Base-by-base conservation (phyloP, 2,113 vertebrate genomes). In the Hippoglossus stenolepis region DNA sequence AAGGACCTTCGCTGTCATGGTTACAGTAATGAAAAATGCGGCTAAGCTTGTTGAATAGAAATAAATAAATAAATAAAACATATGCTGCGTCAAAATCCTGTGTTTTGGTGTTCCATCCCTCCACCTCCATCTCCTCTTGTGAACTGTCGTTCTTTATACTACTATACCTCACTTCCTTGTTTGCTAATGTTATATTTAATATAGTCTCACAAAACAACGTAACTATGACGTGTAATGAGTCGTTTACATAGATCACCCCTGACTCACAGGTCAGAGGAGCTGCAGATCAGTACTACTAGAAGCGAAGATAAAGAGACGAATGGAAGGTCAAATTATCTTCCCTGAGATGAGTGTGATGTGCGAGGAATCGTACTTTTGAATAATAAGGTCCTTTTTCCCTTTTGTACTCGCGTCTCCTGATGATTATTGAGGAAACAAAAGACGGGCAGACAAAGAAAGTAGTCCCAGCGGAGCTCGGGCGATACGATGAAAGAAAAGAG, bases 381-480 rank as follows among this genome's bases (percentile, higher is more conserved):
- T 75, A 73, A 84, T 23, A 40, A 63, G 75, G 68, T 78, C 59
- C 79, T 62, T 56, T 31, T 23, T 72, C 38, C 5, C 14, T 67
- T 90, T 84, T 85, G 56, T 81, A 6, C 59, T 79, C 67, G 3
- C 18, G 45, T 75, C 54, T 79, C 47, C 4, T 70, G 79, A 75
- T 82, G 69, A 87, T 82, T 68, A 71, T 13, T 12, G 21, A 49
- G 82, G 74, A 74, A 87, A 88, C 80, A 89, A 85, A 81, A 85
- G 63, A 70, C 3, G 4, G 8, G 51, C 43, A 60, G 70, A 80
- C 49, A 78, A 72, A 64, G 77, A 59, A 53, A 71, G 45, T 61
- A 69, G 88, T 86, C 79, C 66, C 66, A 0, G 6, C 26, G 47
- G 69, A 70, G 49, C 82, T 20, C 5, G 4, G 28, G 20, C 63